These are phyloP conservation scores for Phodopus roborovskii DNA, from an alignment of 2,113 vertebrate species.

Conservation along the genomic window DNA sequence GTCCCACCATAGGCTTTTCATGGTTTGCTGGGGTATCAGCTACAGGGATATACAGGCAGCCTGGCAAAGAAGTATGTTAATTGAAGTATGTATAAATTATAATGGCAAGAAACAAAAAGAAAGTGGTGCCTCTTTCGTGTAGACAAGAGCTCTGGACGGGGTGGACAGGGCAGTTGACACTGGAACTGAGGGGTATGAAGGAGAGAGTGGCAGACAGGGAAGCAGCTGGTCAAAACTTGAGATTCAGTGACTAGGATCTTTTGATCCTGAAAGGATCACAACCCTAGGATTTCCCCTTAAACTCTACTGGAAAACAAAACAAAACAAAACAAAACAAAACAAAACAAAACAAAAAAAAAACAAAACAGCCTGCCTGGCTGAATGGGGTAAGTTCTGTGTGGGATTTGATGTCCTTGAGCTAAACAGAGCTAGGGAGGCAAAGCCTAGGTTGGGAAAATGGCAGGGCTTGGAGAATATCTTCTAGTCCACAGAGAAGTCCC, in stretches of 20 bases:
- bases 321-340: neutral
- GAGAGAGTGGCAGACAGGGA: neutral
- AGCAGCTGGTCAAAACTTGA: neutral
- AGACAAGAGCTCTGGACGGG: neutral
- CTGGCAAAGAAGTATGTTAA: neutral
- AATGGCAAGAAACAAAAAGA: neutral
- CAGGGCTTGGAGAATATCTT: rapidly evolving
- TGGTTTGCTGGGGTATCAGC: neutral
- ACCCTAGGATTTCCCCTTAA: neutral
- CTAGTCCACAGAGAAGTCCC: neutral
- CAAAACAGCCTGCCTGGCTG: neutral
- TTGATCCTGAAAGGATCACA: neutral
- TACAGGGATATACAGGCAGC: neutral
- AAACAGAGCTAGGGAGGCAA: neutral
- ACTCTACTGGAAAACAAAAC: neutral
- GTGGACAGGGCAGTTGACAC: neutral
- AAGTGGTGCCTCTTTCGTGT: no score
- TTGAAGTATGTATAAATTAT: neutral
- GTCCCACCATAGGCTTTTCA: neutral
- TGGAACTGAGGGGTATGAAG: neutral
- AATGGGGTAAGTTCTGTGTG: neutral
- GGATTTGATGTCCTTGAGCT: neutral
- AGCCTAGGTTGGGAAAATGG: neutral
- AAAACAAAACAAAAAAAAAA: neutral
- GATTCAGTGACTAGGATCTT: neutral